Conservation (phyloP, 2,113 vertebrate species). For the Hucho hucho region DNA sequence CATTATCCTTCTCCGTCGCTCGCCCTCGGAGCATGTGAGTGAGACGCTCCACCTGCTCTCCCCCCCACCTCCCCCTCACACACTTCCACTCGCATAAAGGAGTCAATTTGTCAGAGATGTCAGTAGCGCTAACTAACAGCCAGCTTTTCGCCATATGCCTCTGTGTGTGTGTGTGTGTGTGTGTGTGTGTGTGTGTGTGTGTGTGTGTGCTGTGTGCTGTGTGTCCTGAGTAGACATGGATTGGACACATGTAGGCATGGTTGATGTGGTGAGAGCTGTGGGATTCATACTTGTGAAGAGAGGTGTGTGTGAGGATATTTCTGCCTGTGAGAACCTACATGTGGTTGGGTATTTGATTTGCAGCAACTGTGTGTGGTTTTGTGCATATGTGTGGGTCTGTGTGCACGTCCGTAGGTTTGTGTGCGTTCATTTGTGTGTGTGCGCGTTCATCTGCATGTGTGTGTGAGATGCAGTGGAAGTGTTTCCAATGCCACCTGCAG, state of each 20-base stretch:
- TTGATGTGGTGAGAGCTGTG: constrained; percentile 5
- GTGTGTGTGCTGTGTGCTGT: neutral
- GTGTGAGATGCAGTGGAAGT: neutral
- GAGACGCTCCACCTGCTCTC: constrained; percentile 57
- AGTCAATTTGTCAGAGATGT: constrained; percentile 81
- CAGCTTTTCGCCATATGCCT: constrained; percentile 56
- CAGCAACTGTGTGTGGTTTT: too few relatives aligned
- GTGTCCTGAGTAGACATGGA: constrained; percentile 29
- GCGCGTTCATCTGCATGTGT: too few relatives aligned
- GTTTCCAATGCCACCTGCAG: constrained; percentile 32
- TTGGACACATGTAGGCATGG: constrained; percentile 36
- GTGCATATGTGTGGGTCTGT: too few relatives aligned
- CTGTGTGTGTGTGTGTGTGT: neutral
- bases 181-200: constrained; percentile 21
- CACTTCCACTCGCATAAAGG: constrained; percentile 72
- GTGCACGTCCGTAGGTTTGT: too few relatives aligned
- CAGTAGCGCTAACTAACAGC: constrained; percentile 71
- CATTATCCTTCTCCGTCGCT: neutral
- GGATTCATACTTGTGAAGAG: constrained; percentile 8
- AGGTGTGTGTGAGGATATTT: neutral
- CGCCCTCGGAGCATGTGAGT: constrained; percentile 35
- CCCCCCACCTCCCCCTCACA: constrained; percentile 16
- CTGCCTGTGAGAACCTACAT: neutral
- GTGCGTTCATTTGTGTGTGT: constrained; percentile 1
- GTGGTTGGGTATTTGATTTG: too few relatives aligned